Base-by-base conservation (phyloP, 2,888 invertebrate genomes). In the Listrodromus nycthemerus region DNA sequence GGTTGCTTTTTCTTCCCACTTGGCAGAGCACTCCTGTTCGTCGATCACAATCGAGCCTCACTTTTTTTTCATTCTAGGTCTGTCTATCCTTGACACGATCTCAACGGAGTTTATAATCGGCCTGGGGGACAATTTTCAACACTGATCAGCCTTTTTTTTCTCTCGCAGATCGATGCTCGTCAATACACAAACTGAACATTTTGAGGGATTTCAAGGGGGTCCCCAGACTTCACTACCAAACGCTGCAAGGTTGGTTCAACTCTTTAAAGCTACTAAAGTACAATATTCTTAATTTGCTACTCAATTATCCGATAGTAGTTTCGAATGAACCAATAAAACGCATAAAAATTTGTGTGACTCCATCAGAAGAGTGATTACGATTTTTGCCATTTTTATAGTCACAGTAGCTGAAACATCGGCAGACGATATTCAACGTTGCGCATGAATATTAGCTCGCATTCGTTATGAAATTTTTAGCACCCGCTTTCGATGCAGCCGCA, bases 41-140 rank as follows among this genome's bases (percentile, higher is more conserved):
- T 48, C 73, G 76, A 73, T 80, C 76, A 77, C 80, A 74, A 83
- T 83, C 80, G 83, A 83, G 69, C 67, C 77, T 63, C 80, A 10
- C 13, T 69, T 76, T 76, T 50, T 67, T 69, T 45, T 24, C 79
- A 71, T 55, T 52, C 63, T 67, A 77, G 63, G 30, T 74, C 73
- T 63, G 50, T 66, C 71, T 83, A 71, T 83, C 83, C 83, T 83
- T 83, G 83, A 83, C 83, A 83, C 73, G 63, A 71, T 83, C 76
- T 77, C 8, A 50, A 55, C 73, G 61, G 13, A 21, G 21, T 41
- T 52, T 61, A 70, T 37, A 16, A 61, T 16, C 66, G 41, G 71
- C 73, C 80, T 55, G 63, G 73, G 73, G 77, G 76, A 52, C 76
- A 41, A 73, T 76, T 73, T 27, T 61, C n/a, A 73, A 61, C 45